Evolutionary conservation across 2,888 invertebrate species (phyloP), one percentile per base, ranked within the genome.

Genomic region (Noctua pronuba): DNA sequence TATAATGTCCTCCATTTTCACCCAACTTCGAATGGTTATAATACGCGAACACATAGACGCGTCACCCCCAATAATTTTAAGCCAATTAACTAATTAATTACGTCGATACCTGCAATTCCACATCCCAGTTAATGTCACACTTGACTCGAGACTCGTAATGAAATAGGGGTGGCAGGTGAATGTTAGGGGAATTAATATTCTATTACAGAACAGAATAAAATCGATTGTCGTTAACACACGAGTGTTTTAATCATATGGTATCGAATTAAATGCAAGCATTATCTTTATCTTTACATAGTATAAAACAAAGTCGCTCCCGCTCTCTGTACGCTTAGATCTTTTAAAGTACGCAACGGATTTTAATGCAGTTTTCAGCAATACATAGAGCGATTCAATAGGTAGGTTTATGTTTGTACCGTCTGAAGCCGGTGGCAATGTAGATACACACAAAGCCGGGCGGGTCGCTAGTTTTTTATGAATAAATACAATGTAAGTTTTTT

Each of bases 51-150:
- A 58, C 35, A 58, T 44, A 77, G 49, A 62, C 68, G 60, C 44
- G 62, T 41, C 66, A 46, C 64, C 28, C 46, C 24, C 44, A 75
- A 79, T 79, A 86, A 80, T 85, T 80, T 82, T 41, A 64, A 82
- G 80, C 70, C 78, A 86, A 82, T 87, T 80, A 77, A 86, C 77
- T 73, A 77, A 87, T 86, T 84, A 82, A 87, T 86, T 82, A 81
- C 69, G 77, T 71, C 80, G 79, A 88, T 88, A 82, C 83, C 80
- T 88, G 82, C 77, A 83, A 82, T 79, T 79, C 75, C 79, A 77
- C 73, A 79, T 86, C 81, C 70, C 71, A 69, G 65, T 87, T 79
- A 87, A 86, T 77, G 80, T 81, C 84, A 80, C 84, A 82, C 79
- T 81, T 76, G 68, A 80, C 69, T 79, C 79, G 68, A 75, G 78